phyloP scores from a whole-genome alignment of 1,140 invertebrate genomes.

The Drosophila repleta region DNA sequence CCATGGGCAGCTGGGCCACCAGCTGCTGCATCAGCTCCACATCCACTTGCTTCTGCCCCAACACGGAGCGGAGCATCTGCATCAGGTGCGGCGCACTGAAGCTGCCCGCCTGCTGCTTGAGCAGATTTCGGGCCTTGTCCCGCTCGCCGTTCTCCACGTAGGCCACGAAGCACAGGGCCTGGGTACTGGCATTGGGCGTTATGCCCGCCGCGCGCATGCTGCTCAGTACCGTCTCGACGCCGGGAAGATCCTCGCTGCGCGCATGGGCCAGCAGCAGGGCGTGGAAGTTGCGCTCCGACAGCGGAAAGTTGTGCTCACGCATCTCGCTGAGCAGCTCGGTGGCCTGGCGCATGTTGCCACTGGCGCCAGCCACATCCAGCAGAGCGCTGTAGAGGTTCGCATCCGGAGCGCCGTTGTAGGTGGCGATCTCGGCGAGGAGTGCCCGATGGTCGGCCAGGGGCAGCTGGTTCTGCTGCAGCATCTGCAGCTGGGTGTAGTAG shows the following conservation, averaged over 20 bases:
- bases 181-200: constrained; percentile 46
- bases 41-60: constrained; percentile 17
- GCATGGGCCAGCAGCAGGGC: constrained; percentile 85
- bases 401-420: constrained; percentile 46
- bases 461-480: constrained; percentile 60
- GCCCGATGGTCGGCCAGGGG: constrained; percentile 54
- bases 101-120: constrained; percentile 31
- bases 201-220: constrained; percentile 84
- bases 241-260: constrained; percentile 80
- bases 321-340: constrained; percentile 85
- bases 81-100: constrained; percentile 64
- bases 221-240: constrained; percentile 69
- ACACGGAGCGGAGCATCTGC: constrained; percentile 55
- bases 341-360: constrained; percentile 85
- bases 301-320: constrained; percentile 84
- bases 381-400: constrained; percentile 68
- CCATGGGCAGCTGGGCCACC: constrained; percentile 52
- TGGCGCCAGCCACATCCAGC: constrained; percentile 83
- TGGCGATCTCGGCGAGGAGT: constrained; percentile 62
- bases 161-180: constrained; percentile 85
- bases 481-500: constrained; percentile 62
- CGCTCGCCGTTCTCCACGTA: constrained; percentile 84
- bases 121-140: constrained; percentile 55
- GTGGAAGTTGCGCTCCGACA: constrained; percentile 85
- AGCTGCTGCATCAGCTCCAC: constrained; percentile 49